Conservation (phyloP, 2,113 vertebrate genomes). For the Poeciliopsis retropinna region DNA sequence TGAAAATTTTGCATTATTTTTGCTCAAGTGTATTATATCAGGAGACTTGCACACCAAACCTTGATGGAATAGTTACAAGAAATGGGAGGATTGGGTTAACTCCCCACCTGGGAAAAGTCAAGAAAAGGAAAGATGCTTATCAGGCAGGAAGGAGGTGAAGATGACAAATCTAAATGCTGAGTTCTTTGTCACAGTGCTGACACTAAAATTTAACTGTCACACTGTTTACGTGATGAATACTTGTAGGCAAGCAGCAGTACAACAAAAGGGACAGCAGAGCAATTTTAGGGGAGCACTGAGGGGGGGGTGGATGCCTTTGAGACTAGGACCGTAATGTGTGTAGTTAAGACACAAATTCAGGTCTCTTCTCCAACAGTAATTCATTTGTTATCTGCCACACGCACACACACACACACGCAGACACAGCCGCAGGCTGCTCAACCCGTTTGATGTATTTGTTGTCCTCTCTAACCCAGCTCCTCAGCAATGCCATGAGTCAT, state of each 20-base stretch:
- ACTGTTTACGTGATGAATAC: constrained; percentile 63
- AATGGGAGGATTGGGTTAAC: neutral
- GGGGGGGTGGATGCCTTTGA: constrained; percentile 6
- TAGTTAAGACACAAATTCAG: constrained; percentile 54
- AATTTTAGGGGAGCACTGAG: neutral
- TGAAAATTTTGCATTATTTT: neutral
- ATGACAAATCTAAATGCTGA: constrained; percentile 3
- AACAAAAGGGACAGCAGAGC: constrained; percentile 19
- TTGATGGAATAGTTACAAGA: neutral
- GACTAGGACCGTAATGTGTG: constrained; percentile 37
- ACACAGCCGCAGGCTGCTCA: constrained; percentile 24
- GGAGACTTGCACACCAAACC: no score
- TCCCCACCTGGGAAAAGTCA: constrained; percentile 3
- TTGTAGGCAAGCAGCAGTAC: constrained; percentile 13
- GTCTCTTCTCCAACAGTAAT: constrained; percentile 68
- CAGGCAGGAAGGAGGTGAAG: constrained; percentile 18
- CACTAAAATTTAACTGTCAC: constrained; percentile 4
- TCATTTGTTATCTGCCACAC: constrained; percentile 50
- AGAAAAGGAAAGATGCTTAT: constrained; percentile 42
- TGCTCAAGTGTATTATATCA: neutral
- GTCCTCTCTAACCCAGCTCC: constrained; percentile 38
- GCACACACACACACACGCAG: neutral
- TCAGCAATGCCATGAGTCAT: constrained; percentile 62
- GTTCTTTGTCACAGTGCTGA: constrained; percentile 37
- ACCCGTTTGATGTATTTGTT: constrained; percentile 33